A percentile compares a stretch with the other conserved stretches of the same genome.
Conservation (phyloP, 2,113 vertebrate genomes). For the Phalacrocorax carbo region DNA sequence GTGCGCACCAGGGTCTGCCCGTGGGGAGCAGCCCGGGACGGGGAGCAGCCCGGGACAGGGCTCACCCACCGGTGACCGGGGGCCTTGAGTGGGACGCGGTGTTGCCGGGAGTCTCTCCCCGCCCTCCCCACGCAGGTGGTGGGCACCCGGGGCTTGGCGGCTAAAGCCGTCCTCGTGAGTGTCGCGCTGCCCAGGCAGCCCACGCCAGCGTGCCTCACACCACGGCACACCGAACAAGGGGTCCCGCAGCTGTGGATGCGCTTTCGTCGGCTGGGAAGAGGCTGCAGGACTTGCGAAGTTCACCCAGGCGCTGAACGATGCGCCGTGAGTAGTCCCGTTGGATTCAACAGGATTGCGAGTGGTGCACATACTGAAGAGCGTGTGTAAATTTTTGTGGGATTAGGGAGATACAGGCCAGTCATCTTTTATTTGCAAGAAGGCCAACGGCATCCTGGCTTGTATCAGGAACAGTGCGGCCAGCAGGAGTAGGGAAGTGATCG, state of each 20-base stretch:
- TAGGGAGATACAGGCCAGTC: not conserved
- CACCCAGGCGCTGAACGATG: not conserved
- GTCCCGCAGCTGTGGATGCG: rapidly evolving
- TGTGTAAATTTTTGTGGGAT: not conserved
- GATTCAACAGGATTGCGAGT: rapidly evolving
- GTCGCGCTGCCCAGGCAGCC: rapidly evolving
- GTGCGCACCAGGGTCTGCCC: not conserved
- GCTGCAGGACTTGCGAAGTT: rapidly evolving
- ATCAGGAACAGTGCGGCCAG: too few species aligned
- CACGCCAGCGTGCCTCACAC: rapidly evolving
- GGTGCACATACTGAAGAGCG: not conserved
- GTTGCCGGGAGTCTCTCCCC: not conserved
- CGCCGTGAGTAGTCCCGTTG: rapidly evolving
- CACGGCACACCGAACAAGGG: rapidly evolving
- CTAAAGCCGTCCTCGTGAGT: rapidly evolving
- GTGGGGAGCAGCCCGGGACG: not conserved
- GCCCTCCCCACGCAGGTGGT: not conserved
- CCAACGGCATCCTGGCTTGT: too few species aligned
- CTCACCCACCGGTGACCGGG: not conserved
- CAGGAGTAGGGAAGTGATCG: too few species aligned
- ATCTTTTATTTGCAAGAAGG: not conserved
- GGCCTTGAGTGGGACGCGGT: not conserved
- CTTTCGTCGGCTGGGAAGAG: rapidly evolving
- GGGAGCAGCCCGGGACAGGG: not conserved
- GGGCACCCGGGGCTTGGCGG: not conserved